Base-by-base conservation (phyloP, 2,888 invertebrate genomes). In the Dolichomitus sp. region DNA sequence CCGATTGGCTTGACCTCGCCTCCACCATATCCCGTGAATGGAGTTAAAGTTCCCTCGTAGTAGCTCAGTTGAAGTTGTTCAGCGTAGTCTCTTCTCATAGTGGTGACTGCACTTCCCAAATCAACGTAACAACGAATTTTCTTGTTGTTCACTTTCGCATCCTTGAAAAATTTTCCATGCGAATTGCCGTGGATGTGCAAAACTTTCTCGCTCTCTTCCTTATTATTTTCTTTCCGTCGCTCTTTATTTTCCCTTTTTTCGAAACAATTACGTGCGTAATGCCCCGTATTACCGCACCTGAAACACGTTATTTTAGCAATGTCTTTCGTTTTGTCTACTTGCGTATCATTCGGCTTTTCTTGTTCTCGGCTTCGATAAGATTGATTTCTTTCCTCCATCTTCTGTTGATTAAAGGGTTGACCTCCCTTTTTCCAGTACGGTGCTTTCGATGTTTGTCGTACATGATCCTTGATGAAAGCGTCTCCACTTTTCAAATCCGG, bases 401-500 rank as follows among this genome's bases (percentile, higher is more conserved):
- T 37, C 19, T 40, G 40, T 0, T 37, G 30, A 37, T 19, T 19
- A 19, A 61, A 37, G 37, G 9, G 19, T 17, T 37, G 61, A 17
- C 7, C 37, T 37, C 37, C 11, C 17, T 40, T 61, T 61, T 61
- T 61, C 37, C 37, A 17, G 37, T 61, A 61, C 23, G 61, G 19
- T 17, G 40, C 6, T 61, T 59, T 61, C 4, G 61, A 17, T 9
- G 17, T 11, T 37, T n/a, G 11, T 19, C 19, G 37, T 7, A 37
- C 17, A 11, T 37, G 40, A 37, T 61, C 11, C n/a, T 61, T 61
- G 0, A 61, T 61, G 17, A 61, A 61, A 17, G n/a, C 9, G 11
- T 61, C 61, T 61, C 80, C 85, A 69, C 85, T 82, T 79, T 83
- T 87, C 48, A 81, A 80, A 75, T 84, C 82, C 63, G 73, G 81